These are phyloP conservation scores for Emydura subglobosa DNA, from an alignment of 2,113 vertebrate species.

Conservation along the genomic window DNA sequence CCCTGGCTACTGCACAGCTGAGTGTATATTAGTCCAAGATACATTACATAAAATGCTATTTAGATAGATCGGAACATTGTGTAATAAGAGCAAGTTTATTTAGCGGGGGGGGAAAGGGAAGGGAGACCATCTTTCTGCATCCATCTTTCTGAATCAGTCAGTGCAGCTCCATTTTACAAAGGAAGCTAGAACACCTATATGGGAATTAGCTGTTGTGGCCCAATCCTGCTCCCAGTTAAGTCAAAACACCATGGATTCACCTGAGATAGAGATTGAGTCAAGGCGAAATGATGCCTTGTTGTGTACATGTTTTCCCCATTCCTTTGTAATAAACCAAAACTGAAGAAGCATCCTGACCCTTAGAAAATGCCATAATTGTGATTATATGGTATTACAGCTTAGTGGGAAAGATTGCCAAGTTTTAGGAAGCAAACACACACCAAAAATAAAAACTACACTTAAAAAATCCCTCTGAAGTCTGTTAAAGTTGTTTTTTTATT, in stretches of 20 bases:
- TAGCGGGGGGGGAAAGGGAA: background rate
- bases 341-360: slow-evolving; percentile 11
- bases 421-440: background rate
- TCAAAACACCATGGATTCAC: background rate
- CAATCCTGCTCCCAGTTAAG: background rate
- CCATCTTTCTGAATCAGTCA: background rate
- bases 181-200: background rate
- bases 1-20: slow-evolving; percentile 48
- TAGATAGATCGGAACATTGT: slow-evolving; percentile 58
- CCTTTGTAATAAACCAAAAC: background rate
- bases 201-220: background rate
- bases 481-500: slow-evolving; percentile 46
- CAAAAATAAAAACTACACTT: slow-evolving; percentile 31
- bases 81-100: slow-evolving; percentile 47
- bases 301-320: background rate
- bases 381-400: slow-evolving; percentile 37
- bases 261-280: background rate
- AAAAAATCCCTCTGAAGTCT: background rate
- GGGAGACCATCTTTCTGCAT: slow-evolving; percentile 10
- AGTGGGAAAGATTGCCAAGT: slow-evolving; percentile 15
- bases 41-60: slow-evolving; percentile 60
- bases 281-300: background rate
- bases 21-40: slow-evolving; percentile 35
- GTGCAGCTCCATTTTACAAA: background rate
- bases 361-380: slow-evolving; percentile 35